A percentile compares a stretch with the other conserved stretches of the same genome.
Conservation (phyloP, 2,888 invertebrate species). For the Amblyteles armatorius region DNA sequence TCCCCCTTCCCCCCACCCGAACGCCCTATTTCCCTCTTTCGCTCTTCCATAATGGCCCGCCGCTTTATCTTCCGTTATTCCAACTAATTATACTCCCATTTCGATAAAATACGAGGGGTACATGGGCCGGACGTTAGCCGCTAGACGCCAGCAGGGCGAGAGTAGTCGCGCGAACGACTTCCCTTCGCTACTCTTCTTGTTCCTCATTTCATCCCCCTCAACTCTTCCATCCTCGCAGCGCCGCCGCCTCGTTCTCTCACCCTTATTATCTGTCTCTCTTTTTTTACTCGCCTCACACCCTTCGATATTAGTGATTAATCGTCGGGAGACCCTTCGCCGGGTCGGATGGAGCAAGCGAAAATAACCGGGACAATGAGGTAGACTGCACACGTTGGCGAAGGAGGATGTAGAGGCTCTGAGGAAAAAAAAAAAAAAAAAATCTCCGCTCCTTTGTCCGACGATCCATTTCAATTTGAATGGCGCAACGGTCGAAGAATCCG, state of each 20-base stretch:
- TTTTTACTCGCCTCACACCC: slow-evolving; percentile 36
- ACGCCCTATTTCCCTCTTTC: slow-evolving; percentile 23
- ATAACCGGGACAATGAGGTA: slow-evolving; percentile 44
- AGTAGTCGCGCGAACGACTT: slow-evolving; percentile 65
- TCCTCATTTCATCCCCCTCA: slow-evolving; percentile 50
- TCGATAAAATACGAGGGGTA: slow-evolving; percentile 79
- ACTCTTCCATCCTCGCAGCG: slow-evolving; percentile 34
- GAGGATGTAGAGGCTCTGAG: slow-evolving; percentile 4
- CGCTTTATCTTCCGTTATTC: slow-evolving; percentile 83
- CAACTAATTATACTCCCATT: slow-evolving; percentile 83
- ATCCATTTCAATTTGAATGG: slow-evolving; percentile 19
- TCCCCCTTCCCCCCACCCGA: neutral
- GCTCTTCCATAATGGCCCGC: slow-evolving; percentile 79
- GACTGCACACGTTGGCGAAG: slow-evolving; percentile 19
- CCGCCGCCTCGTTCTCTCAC: slow-evolving; percentile 44
- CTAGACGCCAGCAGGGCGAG: slow-evolving; percentile 62
- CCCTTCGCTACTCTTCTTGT: slow-evolving; percentile 59
- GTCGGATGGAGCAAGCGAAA: slow-evolving; percentile 31
- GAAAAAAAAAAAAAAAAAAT: slow-evolving; percentile 5
- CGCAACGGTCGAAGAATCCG: neutral
- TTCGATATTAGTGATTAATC: slow-evolving; percentile 64
- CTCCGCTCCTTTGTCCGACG: neutral
- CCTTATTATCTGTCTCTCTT: slow-evolving; percentile 19
- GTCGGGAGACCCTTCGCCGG: slow-evolving; percentile 14
- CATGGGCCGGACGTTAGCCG: slow-evolving; percentile 72